Evolutionary conservation across 2,888 invertebrate genomes (phyloP).

Genomic region (Phanerotoma sp.): DNA sequence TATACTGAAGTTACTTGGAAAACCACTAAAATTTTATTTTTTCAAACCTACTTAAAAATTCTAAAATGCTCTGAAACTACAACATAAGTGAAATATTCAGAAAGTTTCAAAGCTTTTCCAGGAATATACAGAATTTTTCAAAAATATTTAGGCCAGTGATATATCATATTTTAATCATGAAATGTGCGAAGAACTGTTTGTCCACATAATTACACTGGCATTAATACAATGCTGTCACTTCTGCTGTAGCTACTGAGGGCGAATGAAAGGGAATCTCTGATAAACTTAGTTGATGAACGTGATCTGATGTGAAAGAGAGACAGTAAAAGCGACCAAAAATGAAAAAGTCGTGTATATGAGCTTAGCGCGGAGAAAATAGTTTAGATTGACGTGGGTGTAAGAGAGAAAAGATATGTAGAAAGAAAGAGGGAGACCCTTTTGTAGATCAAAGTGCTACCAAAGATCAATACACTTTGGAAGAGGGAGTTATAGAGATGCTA

Average conservation of each 20-base stretch:
- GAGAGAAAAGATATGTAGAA: constrained; percentile 10
- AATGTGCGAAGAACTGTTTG: too few relatives aligned
- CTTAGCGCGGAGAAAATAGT: constrained; percentile 22
- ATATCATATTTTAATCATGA: too few relatives aligned
- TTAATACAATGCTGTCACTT: constrained; percentile 34
- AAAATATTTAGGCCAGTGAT: too few relatives aligned
- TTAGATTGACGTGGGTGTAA: constrained; percentile 24
- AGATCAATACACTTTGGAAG: constrained; percentile 54
- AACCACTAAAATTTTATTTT: too few relatives aligned
- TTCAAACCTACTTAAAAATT: too few relatives aligned
- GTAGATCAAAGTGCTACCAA: constrained; percentile 55
- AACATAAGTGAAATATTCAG: too few relatives aligned
- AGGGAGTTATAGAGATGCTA: constrained; percentile 29
- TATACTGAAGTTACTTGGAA: too few relatives aligned
- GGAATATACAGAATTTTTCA: too few relatives aligned
- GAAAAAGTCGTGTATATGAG: not conserved
- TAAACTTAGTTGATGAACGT: constrained; percentile 49
- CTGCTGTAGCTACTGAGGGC: constrained; percentile 36
- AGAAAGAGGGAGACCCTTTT: constrained; percentile 41
- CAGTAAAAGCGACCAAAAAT: not conserved
- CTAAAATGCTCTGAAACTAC: too few relatives aligned
- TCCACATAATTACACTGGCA: constrained; percentile 53
- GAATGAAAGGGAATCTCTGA: constrained; percentile 40
- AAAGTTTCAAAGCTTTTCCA: too few relatives aligned
- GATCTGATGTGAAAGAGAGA: constrained; percentile 20